Base-by-base conservation (phyloP, 37 sponge, comb jelly and placozoan species). In the Theonella swinhoei region DNA sequence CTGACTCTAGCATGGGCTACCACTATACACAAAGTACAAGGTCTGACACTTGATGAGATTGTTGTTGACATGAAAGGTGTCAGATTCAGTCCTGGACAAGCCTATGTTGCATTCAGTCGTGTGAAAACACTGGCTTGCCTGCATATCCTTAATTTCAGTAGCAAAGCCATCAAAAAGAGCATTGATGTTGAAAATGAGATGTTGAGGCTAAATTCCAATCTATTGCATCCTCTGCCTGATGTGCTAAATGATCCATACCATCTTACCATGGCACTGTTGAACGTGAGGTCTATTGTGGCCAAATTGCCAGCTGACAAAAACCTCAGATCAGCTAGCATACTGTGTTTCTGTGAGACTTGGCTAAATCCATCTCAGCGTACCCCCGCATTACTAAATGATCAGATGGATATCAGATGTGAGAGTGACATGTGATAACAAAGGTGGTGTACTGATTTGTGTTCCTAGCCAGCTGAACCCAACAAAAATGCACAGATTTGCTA, bases 11-110 rank as follows among this genome's bases (percentile, higher is more conserved):
- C 54, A 47, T 47, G 54, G 54, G 54, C 54, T 47, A 47, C n/a
- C n/a, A n/a, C n/a, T n/a, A n/a, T n/a, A n/a, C n/a, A n/a, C n/a
- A 77, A 77, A 77, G 78, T 77, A 62, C 78, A 77, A 34, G 78
- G 78, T 7, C n/a, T 77, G 65, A 77, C 78, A 77, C 24, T 77
- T n/a, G 78, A 77, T n/a, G 47, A 37, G 26, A 81, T 82, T 83
- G 84, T 82, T 80, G 73, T 76, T 60, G 75, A 86, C 24, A 72
- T 65, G 87, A 79, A 66, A 34, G 78, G 78, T 62, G 39, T 2
- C 35, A 23, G 75, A 28, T 75, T 78, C 34, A 67, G 19, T 80
- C 61, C 80, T 40, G 78, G 78, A 14, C 78, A 77, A 17, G 39
- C 39, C 20, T 77, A 77, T 77, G 78, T 77, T 36, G 78, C 78